Evolutionary conservation across 2,888 invertebrate species (phyloP).

Genomic region (Pristionchus mayeri): DNA sequence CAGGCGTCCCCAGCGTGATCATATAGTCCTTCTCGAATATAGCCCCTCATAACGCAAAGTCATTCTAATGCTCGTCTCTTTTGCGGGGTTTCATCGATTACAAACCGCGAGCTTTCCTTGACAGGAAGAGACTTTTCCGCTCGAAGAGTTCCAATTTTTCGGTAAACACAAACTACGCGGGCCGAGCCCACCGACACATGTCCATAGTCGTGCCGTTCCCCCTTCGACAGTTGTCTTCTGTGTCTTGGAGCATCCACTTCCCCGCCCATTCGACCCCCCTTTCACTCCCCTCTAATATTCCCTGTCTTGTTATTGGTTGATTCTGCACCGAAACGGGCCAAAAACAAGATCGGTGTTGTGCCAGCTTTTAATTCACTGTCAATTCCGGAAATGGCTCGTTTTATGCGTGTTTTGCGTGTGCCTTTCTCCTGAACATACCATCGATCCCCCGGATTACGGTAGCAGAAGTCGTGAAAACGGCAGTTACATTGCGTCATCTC

Average conservation of each 20-base stretch:
- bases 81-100: constrained; percentile 30
- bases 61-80: neutral
- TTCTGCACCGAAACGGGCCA: neutral
- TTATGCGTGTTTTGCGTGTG: constrained; percentile 7
- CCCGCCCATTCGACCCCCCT: neutral
- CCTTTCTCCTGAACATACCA: no score
- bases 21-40: neutral
- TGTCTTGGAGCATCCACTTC: neutral
- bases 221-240: neutral
- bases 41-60: neutral
- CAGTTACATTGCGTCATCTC: neutral
- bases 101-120: neutral
- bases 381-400: neutral
- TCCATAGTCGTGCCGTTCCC: neutral
- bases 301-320: constrained; percentile 23
- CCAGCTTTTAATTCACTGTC: neutral
- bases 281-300: neutral
- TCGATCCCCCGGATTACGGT: no score
- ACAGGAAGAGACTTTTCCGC: constrained; percentile 39
- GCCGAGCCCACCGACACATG: neutral
- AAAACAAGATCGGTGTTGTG: neutral
- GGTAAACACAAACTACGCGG: neutral
- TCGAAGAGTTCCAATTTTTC: neutral
- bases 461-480: neutral
- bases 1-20: no score